These are phyloP conservation scores for Serripes groenlandicus DNA, from an alignment of 2,888 invertebrate genomes.

Conservation along the genomic window DNA sequence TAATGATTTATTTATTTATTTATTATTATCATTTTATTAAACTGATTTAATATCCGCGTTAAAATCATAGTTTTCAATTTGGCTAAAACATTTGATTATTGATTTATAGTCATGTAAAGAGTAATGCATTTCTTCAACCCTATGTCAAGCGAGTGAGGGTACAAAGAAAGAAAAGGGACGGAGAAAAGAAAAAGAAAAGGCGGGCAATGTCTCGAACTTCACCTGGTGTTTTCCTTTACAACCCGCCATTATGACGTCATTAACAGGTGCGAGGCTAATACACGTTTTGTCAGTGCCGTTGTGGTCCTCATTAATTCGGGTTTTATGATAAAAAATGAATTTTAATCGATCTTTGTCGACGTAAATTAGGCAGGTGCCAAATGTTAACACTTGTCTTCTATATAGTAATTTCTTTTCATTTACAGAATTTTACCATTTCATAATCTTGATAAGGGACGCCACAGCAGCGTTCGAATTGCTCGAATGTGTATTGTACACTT, in stretches of 20 bases:
- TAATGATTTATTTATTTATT: too few relatives aligned
- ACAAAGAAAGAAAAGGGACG: background rate
- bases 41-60: too few relatives aligned
- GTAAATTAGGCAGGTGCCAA: slow-evolving; percentile 7
- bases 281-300: slow-evolving; percentile 13
- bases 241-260: slow-evolving; percentile 21
- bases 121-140: too few relatives aligned
- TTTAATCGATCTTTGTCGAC: slow-evolving; percentile 15
- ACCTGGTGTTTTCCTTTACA: slow-evolving; percentile 14
- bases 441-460: background rate
- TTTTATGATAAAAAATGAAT: slow-evolving; percentile 16
- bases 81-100: too few relatives aligned
- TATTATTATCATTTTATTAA: too few relatives aligned
- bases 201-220: background rate
- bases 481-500: too few relatives aligned
- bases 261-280: slow-evolving; percentile 19
- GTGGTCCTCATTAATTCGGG: slow-evolving; percentile 18
- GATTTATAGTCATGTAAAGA: too few relatives aligned
- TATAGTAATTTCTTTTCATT: background rate
- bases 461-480: background rate
- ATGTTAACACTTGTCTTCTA: background rate
- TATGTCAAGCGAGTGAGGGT: background rate
- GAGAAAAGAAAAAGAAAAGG: background rate
- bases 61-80: too few relatives aligned
- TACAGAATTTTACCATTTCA: background rate